Conservation (phyloP, 2,797 vertebrate species). For the Rhinichthys osculus region DNA sequence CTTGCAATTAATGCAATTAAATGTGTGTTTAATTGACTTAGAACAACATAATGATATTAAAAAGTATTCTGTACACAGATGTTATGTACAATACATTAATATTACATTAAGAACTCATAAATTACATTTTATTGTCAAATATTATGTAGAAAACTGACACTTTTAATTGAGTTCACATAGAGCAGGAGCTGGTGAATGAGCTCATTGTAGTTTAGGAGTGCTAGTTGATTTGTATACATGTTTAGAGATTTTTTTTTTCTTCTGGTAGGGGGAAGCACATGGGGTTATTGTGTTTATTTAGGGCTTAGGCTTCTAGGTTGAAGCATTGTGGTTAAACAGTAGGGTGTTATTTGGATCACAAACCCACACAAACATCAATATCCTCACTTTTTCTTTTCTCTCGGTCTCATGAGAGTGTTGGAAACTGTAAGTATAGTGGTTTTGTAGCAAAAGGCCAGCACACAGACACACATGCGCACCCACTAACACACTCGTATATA, state of each 20-base stretch:
- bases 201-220: neutral
- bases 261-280: neutral
- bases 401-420: neutral
- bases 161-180: too few relatives aligned
- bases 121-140: too few relatives aligned
- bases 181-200: too few relatives aligned
- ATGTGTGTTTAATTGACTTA: too few relatives aligned
- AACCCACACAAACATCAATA: conserved; percentile 3
- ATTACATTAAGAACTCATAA: too few relatives aligned
- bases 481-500: neutral
- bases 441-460: neutral
- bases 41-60: too few relatives aligned
- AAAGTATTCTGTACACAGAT: too few relatives aligned
- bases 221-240: neutral
- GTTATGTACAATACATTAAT: too few relatives aligned
- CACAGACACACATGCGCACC: neutral
- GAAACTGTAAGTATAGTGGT: neutral
- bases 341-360: neutral
- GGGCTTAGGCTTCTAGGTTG: neutral
- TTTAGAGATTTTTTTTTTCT: neutral
- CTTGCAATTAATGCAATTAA: too few relatives aligned
- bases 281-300: neutral
- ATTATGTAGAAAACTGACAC: too few relatives aligned
- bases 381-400: conserved; percentile 1
- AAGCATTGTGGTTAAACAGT: neutral